Conservation (phyloP, 2,888 invertebrate species). For the Zaprionus lineosus region DNA sequence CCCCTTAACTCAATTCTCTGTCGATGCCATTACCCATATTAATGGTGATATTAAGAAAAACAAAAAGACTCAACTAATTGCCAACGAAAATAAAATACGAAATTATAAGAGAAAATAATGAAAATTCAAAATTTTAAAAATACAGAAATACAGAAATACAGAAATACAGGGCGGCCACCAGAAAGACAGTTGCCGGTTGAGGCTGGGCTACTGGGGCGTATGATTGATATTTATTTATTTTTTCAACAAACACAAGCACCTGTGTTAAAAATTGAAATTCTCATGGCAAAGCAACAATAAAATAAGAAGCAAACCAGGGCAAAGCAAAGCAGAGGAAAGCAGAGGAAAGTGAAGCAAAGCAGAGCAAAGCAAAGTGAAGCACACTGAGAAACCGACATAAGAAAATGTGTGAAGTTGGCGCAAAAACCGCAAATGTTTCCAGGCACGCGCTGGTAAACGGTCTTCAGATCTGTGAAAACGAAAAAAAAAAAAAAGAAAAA, state of each 20-base stretch:
- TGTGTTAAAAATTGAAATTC: slow-evolving; percentile 73
- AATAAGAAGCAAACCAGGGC: slow-evolving; percentile 24
- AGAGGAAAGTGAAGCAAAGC: slow-evolving; percentile 23
- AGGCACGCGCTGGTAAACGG: slow-evolving; percentile 67
- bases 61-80: slow-evolving; percentile 53
- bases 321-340: slow-evolving; percentile 28
- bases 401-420: slow-evolving; percentile 75
- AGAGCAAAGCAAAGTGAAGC: slow-evolving; percentile 14
- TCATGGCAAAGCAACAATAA: slow-evolving; percentile 59
- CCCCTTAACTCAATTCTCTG: too few species aligned
- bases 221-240: slow-evolving; percentile 78
- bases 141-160: too few species aligned
- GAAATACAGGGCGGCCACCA: too few species aligned
- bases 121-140: slow-evolving; percentile 14
- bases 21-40: too few species aligned
- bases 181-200: slow-evolving; percentile 13
- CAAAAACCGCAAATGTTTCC: slow-evolving; percentile 76
- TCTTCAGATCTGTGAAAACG: slow-evolving; percentile 58
- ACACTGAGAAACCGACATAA: slow-evolving; percentile 53
- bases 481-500: slow-evolving; percentile 17
- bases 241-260: slow-evolving; percentile 70
- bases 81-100: slow-evolving; percentile 40
- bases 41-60: neutral
- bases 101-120: too few species aligned
- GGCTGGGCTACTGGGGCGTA: slow-evolving; percentile 57